These are phyloP conservation scores for Watsonalla binaria DNA, from an alignment of 2,888 invertebrate species.

Conservation along the genomic window DNA sequence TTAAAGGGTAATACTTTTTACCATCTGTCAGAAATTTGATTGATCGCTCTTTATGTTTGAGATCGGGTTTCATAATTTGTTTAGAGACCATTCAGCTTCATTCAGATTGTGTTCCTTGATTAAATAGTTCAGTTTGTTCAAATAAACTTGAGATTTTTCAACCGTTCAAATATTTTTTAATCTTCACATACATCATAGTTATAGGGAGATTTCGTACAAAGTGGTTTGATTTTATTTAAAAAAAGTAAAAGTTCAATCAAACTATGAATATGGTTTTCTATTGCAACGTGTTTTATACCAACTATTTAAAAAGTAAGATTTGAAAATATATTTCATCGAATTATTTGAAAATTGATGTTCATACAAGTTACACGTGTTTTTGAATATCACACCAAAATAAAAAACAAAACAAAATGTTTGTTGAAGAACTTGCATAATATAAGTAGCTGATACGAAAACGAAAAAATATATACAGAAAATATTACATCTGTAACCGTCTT, in stretches of 20 bases:
- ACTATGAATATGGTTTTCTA: background rate
- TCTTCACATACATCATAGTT: background rate
- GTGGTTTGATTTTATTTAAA: background rate
- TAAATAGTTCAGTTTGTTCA: slow-evolving; percentile 57
- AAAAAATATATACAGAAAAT: no score
- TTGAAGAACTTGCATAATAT: no score
- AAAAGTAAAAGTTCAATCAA: background rate
- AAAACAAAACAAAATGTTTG: no score
- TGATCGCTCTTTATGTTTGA: slow-evolving; percentile 51
- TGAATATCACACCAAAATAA: no score
- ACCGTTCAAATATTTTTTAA: slow-evolving; percentile 2
- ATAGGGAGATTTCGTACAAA: background rate
- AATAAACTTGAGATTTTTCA: slow-evolving; percentile 12
- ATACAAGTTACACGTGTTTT: no score
- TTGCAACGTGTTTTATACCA: no score
- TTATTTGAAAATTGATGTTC: no score
- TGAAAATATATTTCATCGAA: no score
- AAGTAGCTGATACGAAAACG: no score
- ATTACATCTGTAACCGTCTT: no score
- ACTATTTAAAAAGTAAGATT: no score
- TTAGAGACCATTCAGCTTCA: slow-evolving; percentile 55
- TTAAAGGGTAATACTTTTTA: slow-evolving; percentile 43
- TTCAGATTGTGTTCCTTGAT: slow-evolving; percentile 57
- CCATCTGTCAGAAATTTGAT: slow-evolving; percentile 67
- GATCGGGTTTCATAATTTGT: slow-evolving; percentile 72